Conservation (phyloP, 2,797 vertebrate species). For the Saxicola maurus region DNA sequence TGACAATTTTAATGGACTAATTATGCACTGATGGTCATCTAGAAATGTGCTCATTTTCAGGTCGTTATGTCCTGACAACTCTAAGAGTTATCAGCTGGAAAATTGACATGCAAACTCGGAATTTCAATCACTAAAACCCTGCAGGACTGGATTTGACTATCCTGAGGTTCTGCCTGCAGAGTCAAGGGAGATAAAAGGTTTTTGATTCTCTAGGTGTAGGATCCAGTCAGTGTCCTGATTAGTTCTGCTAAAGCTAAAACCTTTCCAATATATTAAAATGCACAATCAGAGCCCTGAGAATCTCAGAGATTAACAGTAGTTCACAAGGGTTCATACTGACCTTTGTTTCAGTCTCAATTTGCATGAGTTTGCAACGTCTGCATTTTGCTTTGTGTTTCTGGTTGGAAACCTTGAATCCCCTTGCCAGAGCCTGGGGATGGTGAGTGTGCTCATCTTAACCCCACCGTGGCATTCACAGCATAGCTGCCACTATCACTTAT, state of each 20-base stretch:
- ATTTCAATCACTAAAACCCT: slow-evolving; percentile 63
- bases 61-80: slow-evolving; percentile 63
- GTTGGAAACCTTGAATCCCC: slow-evolving; percentile 27
- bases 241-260: slow-evolving; percentile 4
- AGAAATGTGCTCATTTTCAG: slow-evolving; percentile 62
- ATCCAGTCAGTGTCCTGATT: background rate
- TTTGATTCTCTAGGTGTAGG: background rate
- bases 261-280: slow-evolving; percentile 33
- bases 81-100: slow-evolving; percentile 65
- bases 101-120: slow-evolving; percentile 57
- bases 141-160: slow-evolving; percentile 15
- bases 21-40: slow-evolving; percentile 68
- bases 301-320: slow-evolving; percentile 31
- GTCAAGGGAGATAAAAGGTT: background rate
- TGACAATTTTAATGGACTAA: slow-evolving; percentile 73
- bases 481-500: background rate
- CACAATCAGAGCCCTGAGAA: slow-evolving; percentile 10
- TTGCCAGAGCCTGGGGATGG: background rate
- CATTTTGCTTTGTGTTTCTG: slow-evolving; percentile 30
- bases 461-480: fast-evolving
- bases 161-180: background rate
- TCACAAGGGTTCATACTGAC: slow-evolving; percentile 36
- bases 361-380: slow-evolving; percentile 27
- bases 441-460: background rate
- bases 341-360: slow-evolving; percentile 57